These are phyloP conservation scores for Mungos mungo DNA, from an alignment of 2,113 vertebrate genomes.

Conservation along the genomic window DNA sequence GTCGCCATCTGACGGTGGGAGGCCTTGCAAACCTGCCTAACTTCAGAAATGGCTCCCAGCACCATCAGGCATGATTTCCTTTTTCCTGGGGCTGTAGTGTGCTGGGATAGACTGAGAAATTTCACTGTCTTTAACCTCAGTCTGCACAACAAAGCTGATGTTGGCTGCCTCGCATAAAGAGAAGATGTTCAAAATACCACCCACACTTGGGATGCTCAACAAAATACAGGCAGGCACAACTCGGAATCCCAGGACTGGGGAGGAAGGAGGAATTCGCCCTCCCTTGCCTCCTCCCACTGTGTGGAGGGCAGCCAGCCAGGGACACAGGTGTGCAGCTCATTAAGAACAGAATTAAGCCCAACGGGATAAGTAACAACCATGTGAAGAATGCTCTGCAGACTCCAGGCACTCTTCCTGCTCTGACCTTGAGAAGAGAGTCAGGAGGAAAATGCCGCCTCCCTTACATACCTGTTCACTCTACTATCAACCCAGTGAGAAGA, in stretches of 20 bases:
- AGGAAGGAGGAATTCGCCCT: conserved; percentile 49
- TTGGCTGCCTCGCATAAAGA: conserved; percentile 36
- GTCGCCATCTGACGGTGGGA: no score
- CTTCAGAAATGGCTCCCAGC: no score
- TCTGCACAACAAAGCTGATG: conserved; percentile 76
- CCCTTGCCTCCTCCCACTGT: conserved; percentile 50
- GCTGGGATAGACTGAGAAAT: conserved; percentile 40
- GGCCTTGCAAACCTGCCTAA: no score
- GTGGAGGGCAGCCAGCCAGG: conserved; percentile 59
- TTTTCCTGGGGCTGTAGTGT: not conserved
- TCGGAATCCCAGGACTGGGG: conserved; percentile 2
- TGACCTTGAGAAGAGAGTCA: conserved; percentile 64
- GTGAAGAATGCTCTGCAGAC: conserved; percentile 57
- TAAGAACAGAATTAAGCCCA: conserved; percentile 77
- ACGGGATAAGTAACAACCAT: conserved; percentile 46
- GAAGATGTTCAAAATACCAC: conserved; percentile 60
- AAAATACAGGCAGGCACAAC: conserved; percentile 42
- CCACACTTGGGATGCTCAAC: conserved; percentile 32
- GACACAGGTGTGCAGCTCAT: conserved; percentile 74
- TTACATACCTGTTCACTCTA: not conserved
- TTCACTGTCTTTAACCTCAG: conserved; percentile 49
- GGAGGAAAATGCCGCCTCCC: not conserved
- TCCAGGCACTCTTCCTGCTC: not conserved
- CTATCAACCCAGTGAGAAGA: not conserved
- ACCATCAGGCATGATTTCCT: not conserved